phyloP scores from a whole-genome alignment of 2,888 invertebrate species.

The Apamea epomidion region DNA sequence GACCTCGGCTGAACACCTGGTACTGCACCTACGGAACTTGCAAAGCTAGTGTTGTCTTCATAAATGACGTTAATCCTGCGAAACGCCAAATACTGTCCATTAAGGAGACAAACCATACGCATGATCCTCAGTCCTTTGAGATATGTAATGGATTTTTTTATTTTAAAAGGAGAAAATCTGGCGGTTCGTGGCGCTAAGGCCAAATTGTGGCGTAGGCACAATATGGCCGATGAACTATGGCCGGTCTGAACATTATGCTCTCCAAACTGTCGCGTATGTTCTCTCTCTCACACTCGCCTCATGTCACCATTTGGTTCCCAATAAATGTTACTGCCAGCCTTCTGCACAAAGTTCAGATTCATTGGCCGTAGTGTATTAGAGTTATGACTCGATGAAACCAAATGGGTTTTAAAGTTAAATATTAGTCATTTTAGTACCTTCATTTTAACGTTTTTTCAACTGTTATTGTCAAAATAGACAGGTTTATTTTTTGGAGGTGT shows the following conservation, averaged over 20 bases:
- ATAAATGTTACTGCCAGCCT: too few species aligned
- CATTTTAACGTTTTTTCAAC: too few species aligned
- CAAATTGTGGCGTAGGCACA: too few species aligned
- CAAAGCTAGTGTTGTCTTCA: neutral
- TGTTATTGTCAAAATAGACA: neutral
- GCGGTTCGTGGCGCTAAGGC: too few species aligned
- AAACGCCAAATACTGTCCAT: too few species aligned
- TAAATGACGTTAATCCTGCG: too few species aligned
- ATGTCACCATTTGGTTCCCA: too few species aligned
- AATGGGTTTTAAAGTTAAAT: neutral
- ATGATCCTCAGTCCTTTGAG: neutral
- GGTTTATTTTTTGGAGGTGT: neutral
- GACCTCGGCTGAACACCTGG: neutral
- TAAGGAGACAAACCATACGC: neutral
- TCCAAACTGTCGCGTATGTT: too few species aligned
- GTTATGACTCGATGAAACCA: neutral
- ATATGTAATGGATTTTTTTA: slow-evolving; percentile 2
- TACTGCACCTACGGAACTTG: slow-evolving; percentile 3
- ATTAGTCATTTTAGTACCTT: neutral
- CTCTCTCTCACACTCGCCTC: too few species aligned
- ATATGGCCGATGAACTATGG: too few species aligned
- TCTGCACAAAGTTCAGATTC: too few species aligned
- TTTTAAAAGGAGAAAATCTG: neutral
- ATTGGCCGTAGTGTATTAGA: neutral
- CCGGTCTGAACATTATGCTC: too few species aligned